Evolutionary conservation across 2,113 vertebrate species (phyloP), one percentile per base, ranked within the genome.

Genomic region (Gorsachius goisagi): DNA sequence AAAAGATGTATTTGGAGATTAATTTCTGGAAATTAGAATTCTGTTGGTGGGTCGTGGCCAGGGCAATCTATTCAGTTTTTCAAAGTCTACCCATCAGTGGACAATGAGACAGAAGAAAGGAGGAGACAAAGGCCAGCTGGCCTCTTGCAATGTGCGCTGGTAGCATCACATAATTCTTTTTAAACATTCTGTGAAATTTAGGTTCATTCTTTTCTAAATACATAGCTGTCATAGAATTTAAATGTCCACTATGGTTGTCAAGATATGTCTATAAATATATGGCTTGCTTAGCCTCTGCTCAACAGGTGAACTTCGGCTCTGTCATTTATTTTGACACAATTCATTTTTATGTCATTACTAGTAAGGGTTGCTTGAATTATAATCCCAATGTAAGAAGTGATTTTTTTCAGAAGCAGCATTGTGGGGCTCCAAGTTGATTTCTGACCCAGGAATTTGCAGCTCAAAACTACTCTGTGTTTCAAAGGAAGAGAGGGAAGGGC

Each of bases 1-100:
- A 93, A 90, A 75, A 13, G 4, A 75, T 49, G 10, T 69, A 73
- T 68, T 76, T 82, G 52, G 47, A 90, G 33, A 74, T 74, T 9
- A 5, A 26, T 85, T 96, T 95, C 75, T 88, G 89, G 91, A 97
- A 98, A 98, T 97, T 83, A 96, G 92, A 97, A 91, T 89, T 58
- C 68, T 74, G n/a, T 75, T 95, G 66, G 72, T 86, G 78, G 83
- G 90, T 96, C 68, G 71, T 80, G 85, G 90, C 56, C 92, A 93
- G 30, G 93, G 86, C 88, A 93, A 97, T 93, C 81, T 93, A 95
- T 97, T 97, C 90, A 60, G 27, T 86, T 98, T 97, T 89, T 90
- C 88, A 95, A 94, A 94, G 53, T 82, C 74, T 59, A 33, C 44
- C 44, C 44, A 52, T 82, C 63, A 84, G 26, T 58, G 84, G 76